Percentiles rank a stretch among this genome's conserved stretches.
Conservation (phyloP, 1,140 invertebrate species). For the Bathynomus jamesi region DNA sequence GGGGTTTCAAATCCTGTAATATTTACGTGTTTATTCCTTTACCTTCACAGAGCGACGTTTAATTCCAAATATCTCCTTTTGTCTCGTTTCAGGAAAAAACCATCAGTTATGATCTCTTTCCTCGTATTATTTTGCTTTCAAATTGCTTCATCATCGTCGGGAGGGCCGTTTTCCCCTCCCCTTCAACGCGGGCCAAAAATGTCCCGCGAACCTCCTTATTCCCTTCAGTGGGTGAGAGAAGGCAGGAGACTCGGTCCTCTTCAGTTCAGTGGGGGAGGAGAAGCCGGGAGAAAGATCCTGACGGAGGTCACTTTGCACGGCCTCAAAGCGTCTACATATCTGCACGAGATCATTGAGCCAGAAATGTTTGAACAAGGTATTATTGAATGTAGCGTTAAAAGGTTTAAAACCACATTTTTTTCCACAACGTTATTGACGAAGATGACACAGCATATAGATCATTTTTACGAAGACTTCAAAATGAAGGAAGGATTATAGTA, state of each 20-base stretch:
- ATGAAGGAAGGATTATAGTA: not conserved
- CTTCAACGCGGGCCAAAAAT: conserved; percentile 9
- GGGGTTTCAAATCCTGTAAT: no score
- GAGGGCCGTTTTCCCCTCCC: not conserved
- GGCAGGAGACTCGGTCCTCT: conserved; percentile 10
- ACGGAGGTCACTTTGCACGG: conserved; percentile 48
- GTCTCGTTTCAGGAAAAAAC: not conserved
- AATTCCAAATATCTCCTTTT: not conserved
- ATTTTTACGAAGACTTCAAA: not conserved
- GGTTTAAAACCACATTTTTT: not conserved
- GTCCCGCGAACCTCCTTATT: conserved; percentile 19
- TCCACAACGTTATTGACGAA: not conserved
- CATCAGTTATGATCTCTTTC: not conserved
- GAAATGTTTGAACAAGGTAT: conserved; percentile 61
- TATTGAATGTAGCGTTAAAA: conserved; percentile 39
- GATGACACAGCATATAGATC: no score
- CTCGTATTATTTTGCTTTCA: not conserved
- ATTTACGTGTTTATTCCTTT: no score
- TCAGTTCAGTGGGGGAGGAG: conserved; percentile 21
- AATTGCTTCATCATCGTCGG: not conserved
- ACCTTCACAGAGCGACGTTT: not conserved
- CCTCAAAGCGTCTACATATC: conserved; percentile 55
- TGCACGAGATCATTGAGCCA: conserved; percentile 58
- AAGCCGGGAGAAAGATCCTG: conserved; percentile 23
- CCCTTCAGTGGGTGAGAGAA: conserved; percentile 23